These are phyloP conservation scores for Oscheius onirici DNA, from an alignment of 2,888 invertebrate species.

Conservation along the genomic window DNA sequence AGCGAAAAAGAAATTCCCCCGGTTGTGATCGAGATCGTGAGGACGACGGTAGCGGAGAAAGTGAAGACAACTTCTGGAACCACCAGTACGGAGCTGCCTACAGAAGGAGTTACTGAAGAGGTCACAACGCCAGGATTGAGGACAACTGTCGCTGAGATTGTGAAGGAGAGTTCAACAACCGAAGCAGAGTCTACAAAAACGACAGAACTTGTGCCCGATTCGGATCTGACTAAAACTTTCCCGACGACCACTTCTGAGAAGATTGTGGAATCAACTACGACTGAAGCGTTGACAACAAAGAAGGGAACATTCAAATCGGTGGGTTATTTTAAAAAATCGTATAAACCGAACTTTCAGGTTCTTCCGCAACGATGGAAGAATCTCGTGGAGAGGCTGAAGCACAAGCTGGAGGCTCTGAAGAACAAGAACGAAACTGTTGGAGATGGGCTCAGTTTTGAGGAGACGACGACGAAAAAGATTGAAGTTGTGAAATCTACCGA, in stretches of 20 bases:
- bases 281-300: background rate
- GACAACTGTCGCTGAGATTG: background rate
- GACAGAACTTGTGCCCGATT: background rate
- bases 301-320: background rate
- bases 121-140: background rate
- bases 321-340: background rate
- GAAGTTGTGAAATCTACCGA: background rate
- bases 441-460: background rate
- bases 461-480: background rate
- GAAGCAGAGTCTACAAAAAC: too few relatives aligned
- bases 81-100: background rate
- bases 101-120: background rate
- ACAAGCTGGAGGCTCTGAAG: slow-evolving; percentile 47
- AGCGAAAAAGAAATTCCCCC: background rate
- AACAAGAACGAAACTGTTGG: slow-evolving; percentile 35
- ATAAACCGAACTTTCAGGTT: slow-evolving; percentile 16
- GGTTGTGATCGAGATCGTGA: slow-evolving; percentile 1
- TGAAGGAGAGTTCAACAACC: slow-evolving; percentile 4
- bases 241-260: background rate
- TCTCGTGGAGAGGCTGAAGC: slow-evolving; percentile 44
- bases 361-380: slow-evolving; percentile 40
- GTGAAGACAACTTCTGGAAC: background rate
- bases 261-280: slow-evolving; percentile 11
- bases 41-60: slow-evolving; percentile 16
- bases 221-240: background rate